Base-by-base conservation (phyloP, 1,140 invertebrate genomes). In the Portunus trituberculatus region DNA sequence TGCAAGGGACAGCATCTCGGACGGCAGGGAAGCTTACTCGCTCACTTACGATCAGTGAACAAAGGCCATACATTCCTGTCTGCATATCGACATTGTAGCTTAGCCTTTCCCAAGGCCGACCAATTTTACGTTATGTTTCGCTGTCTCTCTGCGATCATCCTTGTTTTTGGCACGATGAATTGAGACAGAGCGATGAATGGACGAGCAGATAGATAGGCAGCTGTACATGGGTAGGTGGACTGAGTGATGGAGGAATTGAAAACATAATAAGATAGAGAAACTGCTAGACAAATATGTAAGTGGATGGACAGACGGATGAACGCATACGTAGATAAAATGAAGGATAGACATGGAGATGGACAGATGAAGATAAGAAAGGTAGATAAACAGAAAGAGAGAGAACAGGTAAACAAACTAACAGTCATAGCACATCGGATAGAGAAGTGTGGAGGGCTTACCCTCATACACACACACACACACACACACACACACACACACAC, bases 401-500 rank as follows among this genome's bases (percentile, higher is more conserved):
- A 39, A 59, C 52, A 20, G 12, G 52, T 12, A 20, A 20, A 59
- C 10, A 10, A 16, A 1, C 52, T 59, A 59, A 20, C 20, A 1
- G 12, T 20, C 52, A 59, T 59, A 59, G 39, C 39, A 39, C 39
- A 39, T 39, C 39, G 39, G 39, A 39, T 39, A 39, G 39, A 39
- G 39, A 39, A 12, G 52, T 12, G 12, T 16, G 52, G 67, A 76
- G n/a, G 20, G 67, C 20, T n/a, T n/a, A 7, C 59, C 3, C 10
- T 4, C 20, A 76, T 20, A 76, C 59, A 76, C 59, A 76, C 59
- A 14, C 59, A 76, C 59, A 25, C 59, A 76, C 59, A 29, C 86
- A 88, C 86, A 29, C 86, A 88, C 86, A 20, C 86, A 88, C 86
- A 20, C 86, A 88, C 86, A 20, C 86, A 88, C 86, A 20, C 86